A percentile compares a stretch with the other conserved stretches of the same genome.
phyloP scores from a whole-genome alignment of 2,888 invertebrate species.

The Mythimna vitellina region DNA sequence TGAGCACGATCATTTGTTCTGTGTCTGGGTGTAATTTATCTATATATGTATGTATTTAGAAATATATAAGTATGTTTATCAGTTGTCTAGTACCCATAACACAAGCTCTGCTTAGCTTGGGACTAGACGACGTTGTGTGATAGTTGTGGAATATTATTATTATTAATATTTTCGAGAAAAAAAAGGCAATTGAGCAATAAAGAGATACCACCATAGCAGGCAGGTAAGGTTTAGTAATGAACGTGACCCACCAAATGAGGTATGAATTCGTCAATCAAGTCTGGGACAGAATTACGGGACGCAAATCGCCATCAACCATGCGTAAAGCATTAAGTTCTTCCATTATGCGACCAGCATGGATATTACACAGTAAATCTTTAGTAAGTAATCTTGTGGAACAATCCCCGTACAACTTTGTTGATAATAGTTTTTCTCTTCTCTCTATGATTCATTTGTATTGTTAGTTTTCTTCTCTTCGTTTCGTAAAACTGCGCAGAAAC shows the following conservation, averaged over 20 bases:
- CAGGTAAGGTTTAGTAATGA: not conserved
- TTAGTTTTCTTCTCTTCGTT: conserved; percentile 35
- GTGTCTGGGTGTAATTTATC: too few relatives aligned
- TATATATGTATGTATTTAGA: too few relatives aligned
- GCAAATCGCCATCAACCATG: conserved; percentile 19
- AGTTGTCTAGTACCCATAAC: too few relatives aligned
- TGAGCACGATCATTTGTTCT: too few relatives aligned
- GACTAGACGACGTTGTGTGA: too few relatives aligned
- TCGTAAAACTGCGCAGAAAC: conserved; percentile 15
- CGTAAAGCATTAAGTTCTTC: conserved; percentile 24
- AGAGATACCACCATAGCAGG: not conserved
- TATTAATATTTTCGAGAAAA: too few relatives aligned
- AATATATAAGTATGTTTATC: too few relatives aligned
- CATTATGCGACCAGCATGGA: conserved; percentile 32
- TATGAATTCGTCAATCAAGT: not conserved
- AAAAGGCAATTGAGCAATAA: not conserved
- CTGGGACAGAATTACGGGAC: not conserved
- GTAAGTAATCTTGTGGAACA: conserved; percentile 43
- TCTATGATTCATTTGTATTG: conserved; percentile 54
- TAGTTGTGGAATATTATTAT: too few relatives aligned
- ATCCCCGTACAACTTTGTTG: conserved; percentile 52
- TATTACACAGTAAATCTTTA: conserved; percentile 53
- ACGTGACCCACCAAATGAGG: not conserved
- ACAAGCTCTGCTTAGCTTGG: too few relatives aligned
- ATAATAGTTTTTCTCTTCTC: conserved; percentile 57